Percentiles rank a stretch among this genome's conserved stretches.
phyloP scores from a whole-genome alignment of 2,113 vertebrate genomes.

The Muscicapa adusta region DNA sequence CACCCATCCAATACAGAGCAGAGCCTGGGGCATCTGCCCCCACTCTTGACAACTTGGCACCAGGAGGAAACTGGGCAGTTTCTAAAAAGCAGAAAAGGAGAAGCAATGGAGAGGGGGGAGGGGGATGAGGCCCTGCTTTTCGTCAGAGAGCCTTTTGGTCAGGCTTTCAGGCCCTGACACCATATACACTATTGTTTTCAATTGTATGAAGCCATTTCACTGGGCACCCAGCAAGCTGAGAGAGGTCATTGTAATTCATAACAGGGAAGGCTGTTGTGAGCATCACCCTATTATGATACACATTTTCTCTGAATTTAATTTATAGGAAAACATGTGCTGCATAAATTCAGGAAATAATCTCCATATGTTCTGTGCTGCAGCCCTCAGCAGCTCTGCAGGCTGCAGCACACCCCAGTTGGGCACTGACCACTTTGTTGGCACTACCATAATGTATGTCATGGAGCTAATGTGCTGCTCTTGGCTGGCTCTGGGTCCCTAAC shows the following conservation, averaged over 20 bases:
- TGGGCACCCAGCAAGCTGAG: not conserved
- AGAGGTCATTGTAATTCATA: constrained; percentile 49
- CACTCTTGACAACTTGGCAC: not conserved
- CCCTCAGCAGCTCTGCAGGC: not conserved
- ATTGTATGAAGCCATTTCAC: not conserved
- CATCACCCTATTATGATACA: constrained; percentile 50
- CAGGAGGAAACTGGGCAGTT: not conserved
- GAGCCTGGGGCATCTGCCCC: not conserved
- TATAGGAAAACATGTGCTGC: constrained; percentile 53
- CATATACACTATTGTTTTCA: not conserved
- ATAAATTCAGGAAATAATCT: constrained; percentile 51
- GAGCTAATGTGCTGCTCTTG: not conserved
- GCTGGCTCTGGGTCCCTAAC: not conserved
- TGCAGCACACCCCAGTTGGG: not conserved
- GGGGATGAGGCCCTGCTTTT: not conserved
- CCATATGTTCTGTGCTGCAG: constrained; percentile 32
- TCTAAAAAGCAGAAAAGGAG: not conserved
- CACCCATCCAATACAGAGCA: not conserved
- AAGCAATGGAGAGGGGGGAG: not conserved
- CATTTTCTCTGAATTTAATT: constrained; percentile 63
- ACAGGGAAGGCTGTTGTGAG: constrained; percentile 20
- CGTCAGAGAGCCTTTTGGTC: not conserved
- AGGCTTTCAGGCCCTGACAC: not conserved
- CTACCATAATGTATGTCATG: not conserved
- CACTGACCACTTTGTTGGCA: constrained; percentile 17